Evolutionary conservation across 1,140 invertebrate genomes (phyloP).

Genomic region (Drosophila ercepeae): DNA sequence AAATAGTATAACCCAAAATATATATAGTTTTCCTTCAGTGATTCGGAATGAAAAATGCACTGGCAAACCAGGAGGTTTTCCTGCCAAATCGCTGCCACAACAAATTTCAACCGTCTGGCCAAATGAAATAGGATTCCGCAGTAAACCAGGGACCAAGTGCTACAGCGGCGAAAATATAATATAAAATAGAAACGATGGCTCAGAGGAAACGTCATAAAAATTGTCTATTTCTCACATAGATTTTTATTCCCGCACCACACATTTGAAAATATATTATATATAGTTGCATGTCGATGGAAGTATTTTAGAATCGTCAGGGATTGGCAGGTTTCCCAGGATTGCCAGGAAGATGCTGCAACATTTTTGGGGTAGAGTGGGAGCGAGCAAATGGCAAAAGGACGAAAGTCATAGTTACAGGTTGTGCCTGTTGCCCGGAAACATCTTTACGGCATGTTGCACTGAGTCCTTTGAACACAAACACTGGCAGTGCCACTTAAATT

Average conservation of each 20-base stretch:
- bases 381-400: background rate
- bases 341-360: slow-evolving; percentile 22
- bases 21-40: background rate
- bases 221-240: slow-evolving; percentile 36
- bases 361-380: background rate
- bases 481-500: background rate
- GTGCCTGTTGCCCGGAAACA: slow-evolving; percentile 27
- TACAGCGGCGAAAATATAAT: background rate
- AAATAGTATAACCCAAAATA: no score
- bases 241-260: slow-evolving; percentile 11
- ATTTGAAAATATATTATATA: slow-evolving; percentile 22
- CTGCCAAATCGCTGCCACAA: slow-evolving; percentile 52
- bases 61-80: slow-evolving; percentile 4
- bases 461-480: background rate
- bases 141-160: slow-evolving; percentile 3
- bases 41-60: background rate
- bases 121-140: slow-evolving; percentile 54
- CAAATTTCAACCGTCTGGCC: slow-evolving; percentile 47
- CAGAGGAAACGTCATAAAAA: slow-evolving; percentile 48
- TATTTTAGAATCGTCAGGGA: slow-evolving; percentile 10
- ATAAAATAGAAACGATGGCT: slow-evolving; percentile 29
- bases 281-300: slow-evolving; percentile 2
- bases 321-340: slow-evolving; percentile 22
- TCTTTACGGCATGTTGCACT: background rate
- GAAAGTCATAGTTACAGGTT: background rate